A percentile compares a stretch with the other conserved stretches of the same genome.
These are phyloP conservation scores for Diarsia dahlii DNA, from an alignment of 2,888 invertebrate species.

Conservation along the genomic window DNA sequence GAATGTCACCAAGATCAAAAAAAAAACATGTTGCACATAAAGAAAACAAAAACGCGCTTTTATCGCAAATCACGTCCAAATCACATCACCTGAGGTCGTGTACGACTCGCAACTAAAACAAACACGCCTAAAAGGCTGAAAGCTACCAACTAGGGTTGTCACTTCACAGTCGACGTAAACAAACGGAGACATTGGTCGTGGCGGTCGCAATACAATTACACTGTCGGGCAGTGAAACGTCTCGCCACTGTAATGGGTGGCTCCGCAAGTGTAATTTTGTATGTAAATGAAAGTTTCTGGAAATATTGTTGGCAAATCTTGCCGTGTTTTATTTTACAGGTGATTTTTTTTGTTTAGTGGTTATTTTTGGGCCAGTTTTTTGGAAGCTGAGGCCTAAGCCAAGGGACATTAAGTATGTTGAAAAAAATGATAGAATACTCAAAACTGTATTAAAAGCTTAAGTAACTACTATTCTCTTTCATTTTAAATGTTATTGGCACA, in stretches of 20 bases:
- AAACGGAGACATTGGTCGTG: conserved; percentile 36
- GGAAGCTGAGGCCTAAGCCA: neutral
- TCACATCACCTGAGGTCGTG: neutral
- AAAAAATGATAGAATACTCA: too few species aligned
- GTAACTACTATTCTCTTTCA: too few species aligned
- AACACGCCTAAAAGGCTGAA: conserved; percentile 45
- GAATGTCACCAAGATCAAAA: neutral
- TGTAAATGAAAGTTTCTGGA: conserved; percentile 40
- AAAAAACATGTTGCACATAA: neutral
- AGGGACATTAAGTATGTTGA: too few species aligned
- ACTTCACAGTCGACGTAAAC: conserved; percentile 30
- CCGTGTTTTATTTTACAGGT: conserved; percentile 22
- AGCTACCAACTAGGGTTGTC: conserved; percentile 45
- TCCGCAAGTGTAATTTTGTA: conserved; percentile 37
- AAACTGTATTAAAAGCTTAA: too few species aligned
- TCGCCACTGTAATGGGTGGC: conserved; percentile 29
- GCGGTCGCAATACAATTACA: conserved; percentile 51
- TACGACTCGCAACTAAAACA: conserved; percentile 24
- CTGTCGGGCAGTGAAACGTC: conserved; percentile 32
- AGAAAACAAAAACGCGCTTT: neutral
- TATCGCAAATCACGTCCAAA: neutral
- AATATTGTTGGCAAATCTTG: conserved; percentile 33
- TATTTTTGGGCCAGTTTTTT: neutral
- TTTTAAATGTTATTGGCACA: too few species aligned
- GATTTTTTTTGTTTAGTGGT: neutral